Conservation (phyloP, 2,888 invertebrate species). For the Norana najaformis region DNA sequence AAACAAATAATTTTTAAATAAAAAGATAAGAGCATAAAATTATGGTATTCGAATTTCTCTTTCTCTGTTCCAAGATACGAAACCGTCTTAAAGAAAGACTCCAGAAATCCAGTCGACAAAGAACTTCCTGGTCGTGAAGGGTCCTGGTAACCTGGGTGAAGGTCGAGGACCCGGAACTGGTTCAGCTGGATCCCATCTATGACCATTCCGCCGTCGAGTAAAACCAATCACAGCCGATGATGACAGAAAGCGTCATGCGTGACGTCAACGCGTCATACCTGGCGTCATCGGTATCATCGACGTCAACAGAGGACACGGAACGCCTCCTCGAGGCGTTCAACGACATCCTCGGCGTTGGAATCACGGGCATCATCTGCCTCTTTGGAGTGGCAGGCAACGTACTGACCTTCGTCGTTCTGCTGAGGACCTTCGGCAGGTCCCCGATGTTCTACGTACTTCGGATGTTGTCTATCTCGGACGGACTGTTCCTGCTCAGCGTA, state of each 20-base stretch:
- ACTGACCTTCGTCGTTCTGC: slow-evolving; percentile 44
- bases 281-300: no score
- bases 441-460: slow-evolving; percentile 47
- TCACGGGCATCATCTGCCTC: slow-evolving; percentile 43
- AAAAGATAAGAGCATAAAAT: background rate
- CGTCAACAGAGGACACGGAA: background rate
- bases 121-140: background rate
- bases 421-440: slow-evolving; percentile 38
- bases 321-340: slow-evolving; percentile 31
- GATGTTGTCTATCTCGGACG: slow-evolving; percentile 45
- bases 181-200: background rate
- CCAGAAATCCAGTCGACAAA: background rate
- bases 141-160: background rate
- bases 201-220: background rate
- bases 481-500: slow-evolving; percentile 44
- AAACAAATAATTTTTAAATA: background rate
- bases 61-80: background rate
- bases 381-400: slow-evolving; percentile 44
- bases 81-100: background rate
- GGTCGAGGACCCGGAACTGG: background rate
- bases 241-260: background rate
- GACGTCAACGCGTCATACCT: background rate
- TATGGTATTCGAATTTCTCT: background rate
- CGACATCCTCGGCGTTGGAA: slow-evolving; percentile 43
- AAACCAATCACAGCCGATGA: background rate